phyloP scores from a whole-genome alignment of 2,113 vertebrate species.

The Siniperca chuatsi region DNA sequence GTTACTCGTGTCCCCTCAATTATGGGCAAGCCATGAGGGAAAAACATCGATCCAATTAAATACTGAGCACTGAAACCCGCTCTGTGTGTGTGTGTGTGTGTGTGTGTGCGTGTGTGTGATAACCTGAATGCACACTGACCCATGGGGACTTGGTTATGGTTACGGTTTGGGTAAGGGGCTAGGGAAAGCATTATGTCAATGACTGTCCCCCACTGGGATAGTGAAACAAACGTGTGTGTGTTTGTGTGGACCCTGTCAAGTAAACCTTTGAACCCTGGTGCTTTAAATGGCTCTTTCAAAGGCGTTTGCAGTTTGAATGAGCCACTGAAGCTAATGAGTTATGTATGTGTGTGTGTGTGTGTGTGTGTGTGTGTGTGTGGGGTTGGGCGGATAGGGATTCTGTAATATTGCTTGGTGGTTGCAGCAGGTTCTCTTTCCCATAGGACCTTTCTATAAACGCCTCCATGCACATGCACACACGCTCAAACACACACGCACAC shows the following conservation, averaged over 20 bases:
- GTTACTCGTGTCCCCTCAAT: constrained; percentile 69
- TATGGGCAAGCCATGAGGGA: constrained; percentile 63
- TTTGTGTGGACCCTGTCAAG: constrained; percentile 50
- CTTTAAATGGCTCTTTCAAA: constrained; percentile 76
- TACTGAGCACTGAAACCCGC: constrained; percentile 43
- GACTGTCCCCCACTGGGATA: no score
- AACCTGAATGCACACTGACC: no score
- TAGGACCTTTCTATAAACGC: constrained; percentile 42
- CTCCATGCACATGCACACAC: constrained; percentile 15
- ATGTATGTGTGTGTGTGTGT: constrained; percentile 21
- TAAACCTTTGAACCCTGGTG: constrained; percentile 74
- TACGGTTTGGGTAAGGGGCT: no score
- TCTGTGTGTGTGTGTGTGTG: constrained; percentile 32
- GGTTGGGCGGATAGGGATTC: constrained; percentile 23
- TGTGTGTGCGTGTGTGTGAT: constrained; percentile 16
- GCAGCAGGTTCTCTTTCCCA: constrained; percentile 57
- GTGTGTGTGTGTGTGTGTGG: constrained; percentile 34
- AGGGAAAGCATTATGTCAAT: no score
- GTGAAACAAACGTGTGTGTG: neutral
- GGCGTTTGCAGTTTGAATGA: constrained; percentile 64
- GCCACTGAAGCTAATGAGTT: constrained; percentile 71
- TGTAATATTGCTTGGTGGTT: constrained; percentile 55
- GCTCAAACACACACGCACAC: constrained; percentile 29
- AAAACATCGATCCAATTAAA: constrained; percentile 79
- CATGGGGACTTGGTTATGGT: no score